Evolutionary conservation across 30 jellyfish, hydroid and myxozoan genomes (phyloP).

Genomic region (Nemopilema nomurai): DNA sequence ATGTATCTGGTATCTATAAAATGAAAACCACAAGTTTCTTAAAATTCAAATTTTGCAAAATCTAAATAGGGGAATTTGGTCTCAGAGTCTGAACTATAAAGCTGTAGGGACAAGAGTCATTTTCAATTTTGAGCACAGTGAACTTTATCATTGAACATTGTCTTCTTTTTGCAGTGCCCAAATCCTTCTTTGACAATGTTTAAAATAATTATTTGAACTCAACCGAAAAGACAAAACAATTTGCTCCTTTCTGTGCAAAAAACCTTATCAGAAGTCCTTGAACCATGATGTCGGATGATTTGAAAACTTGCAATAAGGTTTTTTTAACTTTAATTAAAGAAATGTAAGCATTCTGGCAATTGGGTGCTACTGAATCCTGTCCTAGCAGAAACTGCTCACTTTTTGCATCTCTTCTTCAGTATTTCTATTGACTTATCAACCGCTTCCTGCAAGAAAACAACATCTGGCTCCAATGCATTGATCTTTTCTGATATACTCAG

Average conservation of each 20-base stretch:
- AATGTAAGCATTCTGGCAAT: not conserved
- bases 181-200: not conserved
- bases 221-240: no score
- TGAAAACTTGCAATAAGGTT: not conserved
- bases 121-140: no score
- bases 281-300: not conserved
- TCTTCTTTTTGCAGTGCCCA: not conserved
- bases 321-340: no score
- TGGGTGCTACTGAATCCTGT: not conserved
- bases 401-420: conserved; percentile 41
- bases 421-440: conserved; percentile 28
- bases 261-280: not conserved
- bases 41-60: not conserved
- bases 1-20: conserved; percentile 40
- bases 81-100: no score
- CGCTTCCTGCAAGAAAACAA: conserved; percentile 79
- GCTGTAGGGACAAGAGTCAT: no score
- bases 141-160: no score
- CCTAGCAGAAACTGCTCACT: conserved; percentile 29
- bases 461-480: conserved; percentile 50
- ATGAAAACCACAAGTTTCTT: not conserved
- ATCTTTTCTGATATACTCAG: conserved; percentile 38
- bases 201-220: no score
- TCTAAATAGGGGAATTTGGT: not conserved
- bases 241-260: not conserved